Percentiles rank a stretch among this genome's conserved stretches.
Conservation (phyloP, 2,797 vertebrate genomes). For the Zenarchopterus dispar region DNA sequence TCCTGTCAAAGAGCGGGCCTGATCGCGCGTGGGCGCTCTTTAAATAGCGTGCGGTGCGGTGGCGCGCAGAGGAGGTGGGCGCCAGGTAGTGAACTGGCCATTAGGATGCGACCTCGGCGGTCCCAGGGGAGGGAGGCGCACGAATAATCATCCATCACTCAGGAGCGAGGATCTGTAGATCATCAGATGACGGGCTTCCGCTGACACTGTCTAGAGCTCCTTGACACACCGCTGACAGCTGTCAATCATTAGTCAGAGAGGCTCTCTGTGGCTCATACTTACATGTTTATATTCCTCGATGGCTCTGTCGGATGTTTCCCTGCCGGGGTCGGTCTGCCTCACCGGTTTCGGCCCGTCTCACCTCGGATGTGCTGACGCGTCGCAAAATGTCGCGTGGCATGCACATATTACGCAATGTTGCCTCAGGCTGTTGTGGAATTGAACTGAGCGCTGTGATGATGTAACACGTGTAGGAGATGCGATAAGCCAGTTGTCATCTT, state of each 20-base stretch:
- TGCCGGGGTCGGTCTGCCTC: background rate
- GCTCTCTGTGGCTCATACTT: constrained; percentile 16
- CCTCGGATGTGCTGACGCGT: constrained; percentile 60
- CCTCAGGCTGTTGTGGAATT: constrained; percentile 53
- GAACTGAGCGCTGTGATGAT: background rate
- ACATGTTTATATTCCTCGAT: background rate
- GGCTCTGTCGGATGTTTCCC: background rate
- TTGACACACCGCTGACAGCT: background rate
- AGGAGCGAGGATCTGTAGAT: constrained; percentile 4
- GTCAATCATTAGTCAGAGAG: background rate
- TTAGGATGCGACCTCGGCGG: constrained; percentile 34
- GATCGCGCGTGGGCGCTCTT: constrained; percentile 28
- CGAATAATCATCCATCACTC: constrained; percentile 33
- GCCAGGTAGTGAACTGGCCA: constrained; percentile 59
- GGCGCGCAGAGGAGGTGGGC: constrained; percentile 33
- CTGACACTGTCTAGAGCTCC: background rate
- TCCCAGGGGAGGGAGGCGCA: background rate
- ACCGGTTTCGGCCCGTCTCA: background rate
- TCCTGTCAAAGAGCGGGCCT: background rate
- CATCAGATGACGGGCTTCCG: background rate
- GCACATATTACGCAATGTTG: constrained; percentile 62
- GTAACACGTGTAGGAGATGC: too few relatives aligned
- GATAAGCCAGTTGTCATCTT: too few relatives aligned
- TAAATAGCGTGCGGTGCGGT: constrained; percentile 51
- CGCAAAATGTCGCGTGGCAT: constrained; percentile 27